These are phyloP conservation scores for Calameuta pallipes DNA, from an alignment of 2,888 invertebrate genomes.

Conservation along the genomic window DNA sequence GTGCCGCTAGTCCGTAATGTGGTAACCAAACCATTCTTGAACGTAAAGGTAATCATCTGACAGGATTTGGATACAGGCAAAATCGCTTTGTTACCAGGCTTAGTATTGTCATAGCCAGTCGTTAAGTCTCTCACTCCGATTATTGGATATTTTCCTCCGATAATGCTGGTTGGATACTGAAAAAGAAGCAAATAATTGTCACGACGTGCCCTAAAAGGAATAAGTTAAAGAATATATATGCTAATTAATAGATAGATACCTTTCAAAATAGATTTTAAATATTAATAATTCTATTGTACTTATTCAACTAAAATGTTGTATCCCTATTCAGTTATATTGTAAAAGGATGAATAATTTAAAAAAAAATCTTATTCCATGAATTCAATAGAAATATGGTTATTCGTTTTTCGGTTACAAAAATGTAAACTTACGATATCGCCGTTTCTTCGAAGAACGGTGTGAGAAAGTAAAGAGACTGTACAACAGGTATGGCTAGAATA, in stretches of 20 bases:
- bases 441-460: constrained; percentile 53
- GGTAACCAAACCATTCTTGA: constrained; percentile 85
- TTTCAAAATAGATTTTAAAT: no score
- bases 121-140: constrained; percentile 87
- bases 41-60: constrained; percentile 96
- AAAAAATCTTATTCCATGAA: no score
- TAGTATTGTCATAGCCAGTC: constrained; percentile 83
- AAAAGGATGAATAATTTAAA: no score
- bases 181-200: constrained; percentile 47
- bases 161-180: constrained; percentile 79
- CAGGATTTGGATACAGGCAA: constrained; percentile 75
- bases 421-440: constrained; percentile 32
- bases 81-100: constrained; percentile 76
- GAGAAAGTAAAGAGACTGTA: constrained; percentile 56
- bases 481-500: constrained; percentile 50
- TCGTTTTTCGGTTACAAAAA: no score
- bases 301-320: no score
- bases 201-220: no score
- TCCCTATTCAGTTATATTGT: no score
- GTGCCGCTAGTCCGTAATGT: constrained; percentile 97
- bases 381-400: no score
- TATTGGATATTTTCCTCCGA: constrained; percentile 74
- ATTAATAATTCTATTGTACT: no score
- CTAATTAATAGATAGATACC: no score
- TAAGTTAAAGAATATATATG: no score